Conservation (phyloP, 2,797 vertebrate species). For the Xiphorhynchus erythropygius region DNA sequence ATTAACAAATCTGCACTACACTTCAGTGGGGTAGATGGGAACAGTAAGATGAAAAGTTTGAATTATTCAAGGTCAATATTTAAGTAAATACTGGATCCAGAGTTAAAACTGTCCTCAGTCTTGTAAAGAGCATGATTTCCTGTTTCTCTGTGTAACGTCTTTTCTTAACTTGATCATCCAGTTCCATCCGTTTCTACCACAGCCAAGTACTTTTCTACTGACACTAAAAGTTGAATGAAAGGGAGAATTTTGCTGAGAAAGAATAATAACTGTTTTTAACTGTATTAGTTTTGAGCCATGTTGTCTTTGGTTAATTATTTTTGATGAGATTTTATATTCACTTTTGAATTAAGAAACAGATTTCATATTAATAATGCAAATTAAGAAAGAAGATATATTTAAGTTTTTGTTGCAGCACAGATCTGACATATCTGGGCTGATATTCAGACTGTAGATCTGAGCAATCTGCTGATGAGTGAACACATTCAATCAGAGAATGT, state of each 20-base stretch:
- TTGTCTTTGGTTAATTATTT: not conserved
- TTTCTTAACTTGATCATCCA: not conserved
- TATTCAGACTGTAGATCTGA: not conserved
- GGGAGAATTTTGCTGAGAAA: not conserved
- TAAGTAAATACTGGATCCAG: constrained; percentile 21
- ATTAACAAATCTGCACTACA: constrained; percentile 26
- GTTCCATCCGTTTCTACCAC: not conserved
- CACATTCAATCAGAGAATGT: not conserved
- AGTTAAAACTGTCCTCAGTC: not conserved
- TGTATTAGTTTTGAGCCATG: not conserved
- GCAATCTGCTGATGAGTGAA: not conserved
- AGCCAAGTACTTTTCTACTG: not conserved
- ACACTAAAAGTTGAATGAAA: not conserved
- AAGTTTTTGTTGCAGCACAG: not conserved
- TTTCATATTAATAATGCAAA: not conserved
- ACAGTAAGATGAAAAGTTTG: constrained; percentile 6
- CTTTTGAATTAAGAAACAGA: not conserved
- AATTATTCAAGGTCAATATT: constrained; percentile 10
- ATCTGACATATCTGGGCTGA: not conserved
- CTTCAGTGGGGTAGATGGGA: not conserved
- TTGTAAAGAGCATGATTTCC: not conserved
- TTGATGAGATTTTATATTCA: not conserved
- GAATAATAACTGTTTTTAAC: not conserved
- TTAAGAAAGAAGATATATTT: not conserved
- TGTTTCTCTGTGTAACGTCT: not conserved